Evolutionary conservation across 2,888 invertebrate species (phyloP), one percentile per base, ranked within the genome.

Genomic region (Pegoplata infirma): DNA sequence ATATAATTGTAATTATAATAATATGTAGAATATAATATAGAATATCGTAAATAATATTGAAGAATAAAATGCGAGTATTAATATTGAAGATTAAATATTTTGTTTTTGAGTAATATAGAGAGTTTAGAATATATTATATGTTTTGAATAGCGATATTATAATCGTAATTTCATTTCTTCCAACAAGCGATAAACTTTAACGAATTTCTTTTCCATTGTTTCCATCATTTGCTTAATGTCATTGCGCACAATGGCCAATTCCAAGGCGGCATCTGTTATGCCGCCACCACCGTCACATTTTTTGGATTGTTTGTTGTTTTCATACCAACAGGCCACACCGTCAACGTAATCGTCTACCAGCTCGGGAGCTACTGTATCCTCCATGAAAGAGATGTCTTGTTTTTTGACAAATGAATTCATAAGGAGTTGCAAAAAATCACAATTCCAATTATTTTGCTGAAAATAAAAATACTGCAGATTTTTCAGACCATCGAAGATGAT

Each of bases 381-480:
- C 83, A 84, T 85, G 5, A 88, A 88, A 4, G 87, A 85, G 1
- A 88, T 85, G 16, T 88, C 88, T 7, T 84, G 85, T 8, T 85
- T 85, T 55, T 89, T 88, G 0, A 88, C 88, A 77, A 87, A 86
- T 23, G 89, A 88, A 51, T 82, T 87, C 87, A 88, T 89, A 58
- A 88, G 51, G 55, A 88, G 75, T 74, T 88, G 89, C 44, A 88
- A 80, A 49, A 88, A 88, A 61, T 88, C 88, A 66, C 88, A 88
- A 44, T 89, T 88, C 88, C 88, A 88, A 58, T 88, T 88, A 66
- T 89, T 88, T 81, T 84, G 84, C 77, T 89, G 86, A 81, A 88
- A 89, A 82, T 89, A 85, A 80, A 88, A 89, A 81, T 87, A 88
- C 82, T 88, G 85, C 83, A 89, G 78, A 14, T 84, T 80, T 83